Evolutionary conservation across 2,113 vertebrate species (phyloP).

Genomic region (Sula dactylatra): DNA sequence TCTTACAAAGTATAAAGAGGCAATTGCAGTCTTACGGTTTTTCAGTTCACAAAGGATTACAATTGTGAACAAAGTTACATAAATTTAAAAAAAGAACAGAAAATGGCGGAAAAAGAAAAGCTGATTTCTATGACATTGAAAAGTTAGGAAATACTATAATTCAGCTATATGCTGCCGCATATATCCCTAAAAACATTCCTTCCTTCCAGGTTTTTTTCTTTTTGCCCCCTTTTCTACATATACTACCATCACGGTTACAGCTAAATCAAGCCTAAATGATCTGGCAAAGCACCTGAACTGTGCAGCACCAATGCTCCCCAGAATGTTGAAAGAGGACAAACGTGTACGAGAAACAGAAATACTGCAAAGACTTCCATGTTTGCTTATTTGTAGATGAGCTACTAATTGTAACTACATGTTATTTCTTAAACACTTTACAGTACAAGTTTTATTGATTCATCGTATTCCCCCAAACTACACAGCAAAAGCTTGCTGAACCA

Average conservation of each 20-base stretch:
- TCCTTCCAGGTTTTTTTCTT: not conserved
- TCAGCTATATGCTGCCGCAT: not conserved
- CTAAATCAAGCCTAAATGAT: not conserved
- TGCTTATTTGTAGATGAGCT: not conserved
- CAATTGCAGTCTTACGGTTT: fast-evolving
- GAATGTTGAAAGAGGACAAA: not conserved
- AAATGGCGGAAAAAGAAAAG: not conserved
- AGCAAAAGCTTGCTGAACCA: not conserved
- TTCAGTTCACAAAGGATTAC: not conserved
- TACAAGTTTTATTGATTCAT: not conserved
- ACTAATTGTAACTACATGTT: not conserved
- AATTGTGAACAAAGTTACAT: not conserved
- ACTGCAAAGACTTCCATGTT: not conserved
- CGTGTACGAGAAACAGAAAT: not conserved
- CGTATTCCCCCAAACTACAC: fast-evolving
- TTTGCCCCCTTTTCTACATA: not conserved
- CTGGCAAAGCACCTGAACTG: not conserved
- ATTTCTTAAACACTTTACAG: not conserved
- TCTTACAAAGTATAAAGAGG: not conserved
- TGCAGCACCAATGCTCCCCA: not conserved
- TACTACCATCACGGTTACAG: not conserved
- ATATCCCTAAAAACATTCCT: not conserved
- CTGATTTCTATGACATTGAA: not conserved
- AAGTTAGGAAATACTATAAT: not conserved
- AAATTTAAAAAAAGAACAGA: not conserved